A percentile compares a stretch with the other conserved stretches of the same genome.
Evolutionary conservation across 2,797 vertebrate species (phyloP).

Genomic region (Trachops cirrhosus): DNA sequence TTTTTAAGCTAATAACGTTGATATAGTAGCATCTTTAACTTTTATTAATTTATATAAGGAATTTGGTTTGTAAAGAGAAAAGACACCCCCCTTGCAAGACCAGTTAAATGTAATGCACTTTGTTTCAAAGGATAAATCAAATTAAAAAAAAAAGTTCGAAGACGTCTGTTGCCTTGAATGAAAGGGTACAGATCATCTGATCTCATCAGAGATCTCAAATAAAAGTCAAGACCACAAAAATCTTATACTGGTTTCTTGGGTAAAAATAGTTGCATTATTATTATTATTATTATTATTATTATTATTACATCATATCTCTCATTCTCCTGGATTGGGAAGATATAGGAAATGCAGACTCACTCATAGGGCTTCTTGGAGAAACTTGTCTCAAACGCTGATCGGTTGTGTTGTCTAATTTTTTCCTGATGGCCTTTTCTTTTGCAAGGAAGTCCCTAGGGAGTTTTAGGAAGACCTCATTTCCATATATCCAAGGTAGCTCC

Average conservation of each 20-base stretch:
- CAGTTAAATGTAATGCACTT: constrained; percentile 91
- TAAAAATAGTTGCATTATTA: constrained; percentile 8
- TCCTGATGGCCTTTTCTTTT: constrained; percentile 10
- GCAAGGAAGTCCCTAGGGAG: background rate
- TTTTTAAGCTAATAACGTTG: constrained; percentile 84
- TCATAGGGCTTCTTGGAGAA: background rate
- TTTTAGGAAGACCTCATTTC: constrained; percentile 35
- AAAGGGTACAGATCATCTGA: constrained; percentile 74
- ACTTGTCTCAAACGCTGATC: background rate
- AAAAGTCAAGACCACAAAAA: constrained; percentile 59
- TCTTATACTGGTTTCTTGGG: constrained; percentile 48
- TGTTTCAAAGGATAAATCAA: constrained; percentile 87
- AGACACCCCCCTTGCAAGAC: constrained; percentile 82
- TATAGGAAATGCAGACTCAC: background rate
- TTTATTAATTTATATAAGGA: constrained; percentile 91
- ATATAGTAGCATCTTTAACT: constrained; percentile 85
- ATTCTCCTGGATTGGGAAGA: background rate
- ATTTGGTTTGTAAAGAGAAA: constrained; percentile 87
- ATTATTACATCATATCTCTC: background rate
- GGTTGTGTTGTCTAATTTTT: constrained; percentile 48
- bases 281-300: background rate
- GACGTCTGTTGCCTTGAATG: constrained; percentile 80
- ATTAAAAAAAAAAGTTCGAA: constrained; percentile 82
- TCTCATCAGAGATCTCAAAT: constrained; percentile 76
- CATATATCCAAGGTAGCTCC: background rate